Evolutionary conservation across 1,140 invertebrate genomes (phyloP), one percentile per base, ranked within the genome.

Genomic region (Trichomalopsis sarcophagae): DNA sequence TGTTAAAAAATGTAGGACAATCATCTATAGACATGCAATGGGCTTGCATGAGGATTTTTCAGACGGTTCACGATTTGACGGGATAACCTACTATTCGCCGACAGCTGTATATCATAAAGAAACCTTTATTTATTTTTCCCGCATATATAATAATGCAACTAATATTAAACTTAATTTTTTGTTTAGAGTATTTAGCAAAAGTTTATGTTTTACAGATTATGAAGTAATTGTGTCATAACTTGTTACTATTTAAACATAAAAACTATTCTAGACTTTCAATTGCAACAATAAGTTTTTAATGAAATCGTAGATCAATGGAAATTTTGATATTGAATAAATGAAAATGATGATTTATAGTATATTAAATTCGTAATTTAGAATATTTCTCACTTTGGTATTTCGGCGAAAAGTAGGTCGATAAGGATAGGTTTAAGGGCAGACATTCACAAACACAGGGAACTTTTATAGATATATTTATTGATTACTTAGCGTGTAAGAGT

Each of bases 401-500:
- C 40, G 40, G 81, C 81, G 81, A 86, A 82, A 86, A 86, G 81
- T 82, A 68, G 47, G 66, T 73, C 30, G 6, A 82, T 68, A 30
- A 74, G 91, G 92, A 92, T 88, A 81, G 90, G 91, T 86, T n/a
- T 84, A 84, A 87, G 90, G 90, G 87, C 62, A 91, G 90, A 92
- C 91, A 93, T 89, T 91, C 91, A 93, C 91, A 92, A 91, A 93
- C 92, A 93, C 91, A 87, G 89, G 91, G 90, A 91, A 88, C 89
- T 93, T 92, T 93, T 92, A 92, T 92, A 92, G 90, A 92, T 93
- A 93, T 93, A 93, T 93, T 92, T 93, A 93, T 93, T 93, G 91
- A 93, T 89, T 92, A 93, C 91, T 92, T 93, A 93, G 90, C 89
- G 90, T 92, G 90, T 93, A 93, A 93, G 91, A 93, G 91, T 92